These are phyloP conservation scores for Zenarchopterus dispar DNA, from an alignment of 2,797 vertebrate species.

Conservation along the genomic window DNA sequence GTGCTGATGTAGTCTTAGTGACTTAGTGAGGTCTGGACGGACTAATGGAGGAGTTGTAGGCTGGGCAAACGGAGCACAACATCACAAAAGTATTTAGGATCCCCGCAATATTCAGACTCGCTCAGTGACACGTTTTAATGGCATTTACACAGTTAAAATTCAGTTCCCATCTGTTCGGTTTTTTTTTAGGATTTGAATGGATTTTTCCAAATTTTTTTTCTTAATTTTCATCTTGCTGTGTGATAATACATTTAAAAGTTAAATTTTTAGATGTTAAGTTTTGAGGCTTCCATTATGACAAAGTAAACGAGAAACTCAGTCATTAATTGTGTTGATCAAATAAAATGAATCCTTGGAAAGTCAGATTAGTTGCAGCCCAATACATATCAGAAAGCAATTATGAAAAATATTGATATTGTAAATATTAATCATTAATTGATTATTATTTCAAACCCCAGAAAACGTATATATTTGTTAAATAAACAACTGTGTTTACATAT, in stretches of 20 bases:
- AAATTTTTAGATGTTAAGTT: no score
- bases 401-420: no score
- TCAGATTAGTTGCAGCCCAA: neutral
- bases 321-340: neutral
- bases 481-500: slow-evolving; percentile 10
- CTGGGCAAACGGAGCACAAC: slow-evolving; percentile 5
- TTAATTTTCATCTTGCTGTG: no score
- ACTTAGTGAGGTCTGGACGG: slow-evolving; percentile 43
- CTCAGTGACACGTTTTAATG: no score
- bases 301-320: no score
- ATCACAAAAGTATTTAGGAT: neutral
- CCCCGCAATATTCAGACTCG: no score
- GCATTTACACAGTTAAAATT: no score
- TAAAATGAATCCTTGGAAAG: neutral
- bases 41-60: slow-evolving; percentile 13
- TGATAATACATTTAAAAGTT: no score
- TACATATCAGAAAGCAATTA: neutral
- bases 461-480: neutral
- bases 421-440: neutral
- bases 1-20: slow-evolving; percentile 55
- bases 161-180: no score
- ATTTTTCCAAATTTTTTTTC: no score
- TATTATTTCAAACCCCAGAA: neutral
- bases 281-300: no score
- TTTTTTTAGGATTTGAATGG: no score